Evolutionary conservation across 2,888 invertebrate species (phyloP).

Genomic region (Diplolepis rosae): DNA sequence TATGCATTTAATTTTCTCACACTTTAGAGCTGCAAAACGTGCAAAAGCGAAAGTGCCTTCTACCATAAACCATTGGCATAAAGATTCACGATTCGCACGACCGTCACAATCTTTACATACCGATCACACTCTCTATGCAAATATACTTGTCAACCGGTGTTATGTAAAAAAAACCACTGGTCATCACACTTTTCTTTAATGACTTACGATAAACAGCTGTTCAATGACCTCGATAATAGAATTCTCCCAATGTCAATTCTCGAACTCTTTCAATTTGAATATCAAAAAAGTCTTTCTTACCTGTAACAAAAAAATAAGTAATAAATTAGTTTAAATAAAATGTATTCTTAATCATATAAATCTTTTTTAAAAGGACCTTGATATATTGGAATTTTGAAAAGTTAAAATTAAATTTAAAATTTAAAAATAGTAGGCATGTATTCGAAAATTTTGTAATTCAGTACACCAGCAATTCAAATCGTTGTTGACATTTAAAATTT

Average conservation of each 20-base stretch:
- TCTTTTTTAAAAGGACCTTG: too few species aligned
- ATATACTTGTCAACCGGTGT: slow-evolving; percentile 27
- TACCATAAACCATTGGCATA: background rate
- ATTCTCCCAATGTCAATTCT: background rate
- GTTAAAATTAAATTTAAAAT: background rate
- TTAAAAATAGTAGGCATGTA: background rate
- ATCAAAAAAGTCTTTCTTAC: slow-evolving; percentile 8
- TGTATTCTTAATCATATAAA: too few species aligned
- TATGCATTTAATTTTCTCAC: background rate
- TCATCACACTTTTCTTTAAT: slow-evolving; percentile 6
- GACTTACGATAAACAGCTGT: slow-evolving; percentile 30
- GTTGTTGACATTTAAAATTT: background rate
- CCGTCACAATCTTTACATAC: slow-evolving; percentile 34
- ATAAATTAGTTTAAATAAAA: background rate
- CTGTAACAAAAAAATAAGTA: slow-evolving; percentile 29
- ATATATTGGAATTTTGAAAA: too few species aligned
- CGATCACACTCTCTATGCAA: slow-evolving; percentile 34
- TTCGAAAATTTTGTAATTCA: too few species aligned
- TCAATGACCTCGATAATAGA: slow-evolving; percentile 6
- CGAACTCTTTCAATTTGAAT: background rate
- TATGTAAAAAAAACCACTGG: slow-evolving; percentile 8
- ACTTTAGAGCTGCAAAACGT: background rate
- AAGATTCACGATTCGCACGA: background rate
- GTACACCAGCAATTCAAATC: background rate
- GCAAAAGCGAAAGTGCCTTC: background rate